These are phyloP conservation scores for Drosophila cognata DNA, from an alignment of 2,888 invertebrate species.

Conservation along the genomic window DNA sequence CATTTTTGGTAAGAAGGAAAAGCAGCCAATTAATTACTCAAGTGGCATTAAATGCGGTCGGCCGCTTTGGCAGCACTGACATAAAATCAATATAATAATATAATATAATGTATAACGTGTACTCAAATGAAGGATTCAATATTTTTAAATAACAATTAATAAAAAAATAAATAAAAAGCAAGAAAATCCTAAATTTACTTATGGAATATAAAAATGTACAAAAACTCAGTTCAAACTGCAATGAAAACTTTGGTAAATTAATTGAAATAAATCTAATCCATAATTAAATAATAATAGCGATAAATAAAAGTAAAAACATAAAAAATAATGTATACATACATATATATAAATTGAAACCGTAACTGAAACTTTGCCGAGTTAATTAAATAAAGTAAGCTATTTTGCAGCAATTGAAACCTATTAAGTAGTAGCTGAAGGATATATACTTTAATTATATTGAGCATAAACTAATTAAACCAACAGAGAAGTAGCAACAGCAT, in stretches of 20 bases:
- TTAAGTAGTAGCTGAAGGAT: slow-evolving; percentile 61
- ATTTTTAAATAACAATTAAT: neutral
- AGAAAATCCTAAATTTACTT: neutral
- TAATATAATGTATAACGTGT: neutral
- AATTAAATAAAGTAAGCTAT: slow-evolving; percentile 55
- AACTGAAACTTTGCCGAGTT: slow-evolving; percentile 20
- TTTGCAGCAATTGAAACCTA: slow-evolving; percentile 35
- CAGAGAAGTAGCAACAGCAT: slow-evolving; percentile 13
- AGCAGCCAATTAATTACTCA: slow-evolving; percentile 60
- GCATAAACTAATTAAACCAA: slow-evolving; percentile 71
- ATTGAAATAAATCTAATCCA: neutral
- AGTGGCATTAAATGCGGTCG: slow-evolving; percentile 46
- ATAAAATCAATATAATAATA: slow-evolving; percentile 26
- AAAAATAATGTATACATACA: slow-evolving; percentile 14
- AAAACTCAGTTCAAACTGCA: neutral
- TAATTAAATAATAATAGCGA: neutral
- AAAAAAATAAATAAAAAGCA: neutral
- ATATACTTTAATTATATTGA: slow-evolving; percentile 65
- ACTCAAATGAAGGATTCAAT: neutral
- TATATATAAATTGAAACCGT: slow-evolving; percentile 1
- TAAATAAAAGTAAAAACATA: slow-evolving; percentile 2
- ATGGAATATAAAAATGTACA: neutral
- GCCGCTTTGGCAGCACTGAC: slow-evolving; percentile 21
- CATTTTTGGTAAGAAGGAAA: slow-evolving; percentile 44
- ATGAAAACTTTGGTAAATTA: neutral